Evolutionary conservation across 2,888 invertebrate species (phyloP).

Genomic region (Listrodromus nycthemerus): DNA sequence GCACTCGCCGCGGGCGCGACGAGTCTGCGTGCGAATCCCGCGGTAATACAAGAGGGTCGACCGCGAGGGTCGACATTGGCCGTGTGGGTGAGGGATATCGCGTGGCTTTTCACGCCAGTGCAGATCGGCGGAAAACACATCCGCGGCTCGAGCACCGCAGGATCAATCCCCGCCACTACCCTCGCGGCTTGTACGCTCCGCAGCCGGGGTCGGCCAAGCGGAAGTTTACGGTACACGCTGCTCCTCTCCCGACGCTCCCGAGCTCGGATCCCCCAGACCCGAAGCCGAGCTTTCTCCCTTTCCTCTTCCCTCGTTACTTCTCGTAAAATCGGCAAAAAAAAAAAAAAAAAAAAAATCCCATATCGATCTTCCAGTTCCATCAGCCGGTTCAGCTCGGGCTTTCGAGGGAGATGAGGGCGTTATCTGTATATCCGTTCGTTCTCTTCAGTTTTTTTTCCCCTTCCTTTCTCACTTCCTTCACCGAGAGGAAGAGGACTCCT

Average conservation of each 20-base stretch:
- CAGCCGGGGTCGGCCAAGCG: slow-evolving; percentile 45
- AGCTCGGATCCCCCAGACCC: slow-evolving; percentile 39
- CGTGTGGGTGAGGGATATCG: not conserved
- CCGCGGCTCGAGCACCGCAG: slow-evolving; percentile 6
- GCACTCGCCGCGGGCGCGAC: not conserved
- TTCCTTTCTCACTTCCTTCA: slow-evolving; percentile 41
- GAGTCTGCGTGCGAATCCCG: not conserved
- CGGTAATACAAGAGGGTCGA: not conserved
- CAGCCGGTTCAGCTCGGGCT: slow-evolving; percentile 49
- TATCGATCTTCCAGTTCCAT: slow-evolving; percentile 17
- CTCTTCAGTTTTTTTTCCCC: slow-evolving; percentile 47
- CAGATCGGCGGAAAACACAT: slow-evolving; percentile 23
- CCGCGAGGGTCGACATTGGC: slow-evolving; percentile 15
- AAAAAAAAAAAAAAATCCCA: not conserved
- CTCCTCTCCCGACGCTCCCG: slow-evolving; percentile 25
- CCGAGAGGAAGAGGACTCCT: slow-evolving; percentile 46
- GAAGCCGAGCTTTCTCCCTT: slow-evolving; percentile 33
- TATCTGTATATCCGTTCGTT: slow-evolving; percentile 62
- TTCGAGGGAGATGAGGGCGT: slow-evolving; percentile 69
- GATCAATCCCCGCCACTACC: slow-evolving; percentile 29
- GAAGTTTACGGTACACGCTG: slow-evolving; percentile 45
- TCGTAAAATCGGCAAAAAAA: too few species aligned
- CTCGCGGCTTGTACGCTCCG: not conserved
- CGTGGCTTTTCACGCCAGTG: slow-evolving; percentile 11
- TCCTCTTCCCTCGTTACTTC: slow-evolving; percentile 9